Base-by-base conservation (phyloP, 2,888 invertebrate species). In the Macrosoma leucophasiata region DNA sequence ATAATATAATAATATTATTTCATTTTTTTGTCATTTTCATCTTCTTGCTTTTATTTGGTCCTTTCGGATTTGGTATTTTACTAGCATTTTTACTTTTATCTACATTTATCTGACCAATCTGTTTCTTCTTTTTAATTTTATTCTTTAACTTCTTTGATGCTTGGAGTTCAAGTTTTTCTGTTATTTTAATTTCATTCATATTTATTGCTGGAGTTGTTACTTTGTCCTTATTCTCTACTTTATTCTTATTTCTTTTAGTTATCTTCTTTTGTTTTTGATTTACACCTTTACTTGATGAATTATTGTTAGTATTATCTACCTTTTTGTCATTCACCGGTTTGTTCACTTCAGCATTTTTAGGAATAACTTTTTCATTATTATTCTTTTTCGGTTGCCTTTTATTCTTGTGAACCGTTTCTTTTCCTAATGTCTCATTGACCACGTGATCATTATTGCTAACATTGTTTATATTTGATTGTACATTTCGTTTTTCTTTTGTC, bases 61-160 rank as follows among this genome's bases (percentile, higher is more conserved):
- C 24, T 36, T 52, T 59, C 12, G 13, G 36, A 10, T n/a, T n/a
- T n/a, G n/a, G 12, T 14, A 20, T 33, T 26, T 43, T 33, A n/a
- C 39, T 35, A 36, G 4, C 46, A n/a, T 53, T 36, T 30, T 52
- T 55, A 29, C 39, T 47, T 44, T 62, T 64, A 28, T 58, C 60
- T 13, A 43, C 48, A 34, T 65, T 69, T 11, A 77, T 31, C 36
- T 72, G 59, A 26, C 81, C 81, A 41, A 81, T 72, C 49, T 66
- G 56, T 39, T 79, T 77, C 36, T 71, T 71, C 42, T 74, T 77
- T 36, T 73, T 74, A 5, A 60, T 47, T 39, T 70, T 60, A 15
- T 68, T 71, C 53, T 79, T 81, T 3, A 81, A 39, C 46, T 77
- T 77, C 35, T 65, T 69, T 3, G 78, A 60, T 21, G 58, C 68